Percentiles rank a stretch among this genome's conserved stretches.
phyloP scores from a whole-genome alignment of 2,888 invertebrate species.

The Dendrolimus pini region DNA sequence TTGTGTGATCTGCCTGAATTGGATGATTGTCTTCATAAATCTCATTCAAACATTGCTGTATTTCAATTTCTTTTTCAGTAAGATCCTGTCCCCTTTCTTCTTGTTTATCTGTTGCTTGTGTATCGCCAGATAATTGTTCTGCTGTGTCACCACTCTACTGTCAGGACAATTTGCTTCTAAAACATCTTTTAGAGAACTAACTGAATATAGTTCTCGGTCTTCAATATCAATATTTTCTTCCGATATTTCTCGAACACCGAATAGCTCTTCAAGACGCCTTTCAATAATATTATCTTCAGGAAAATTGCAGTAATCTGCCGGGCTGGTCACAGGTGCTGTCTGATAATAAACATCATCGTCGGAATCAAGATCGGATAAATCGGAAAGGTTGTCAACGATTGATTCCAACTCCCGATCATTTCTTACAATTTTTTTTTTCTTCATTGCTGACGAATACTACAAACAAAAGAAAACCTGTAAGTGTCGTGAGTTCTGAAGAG shows the following conservation, averaged over 20 bases:
- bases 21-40: constrained; percentile 11
- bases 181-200: neutral
- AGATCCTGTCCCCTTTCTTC: too few relatives aligned
- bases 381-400: constrained; percentile 12
- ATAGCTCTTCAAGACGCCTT: constrained; percentile 16
- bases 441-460: too few relatives aligned
- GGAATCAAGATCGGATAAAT: constrained; percentile 16
- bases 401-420: too few relatives aligned
- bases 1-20: constrained; percentile 9
- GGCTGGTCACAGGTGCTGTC: constrained; percentile 13
- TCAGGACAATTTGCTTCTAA: neutral
- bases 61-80: constrained; percentile 7
- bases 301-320: constrained; percentile 10
- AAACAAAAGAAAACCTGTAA: too few relatives aligned
- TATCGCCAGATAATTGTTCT: neutral
- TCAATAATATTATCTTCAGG: constrained; percentile 13
- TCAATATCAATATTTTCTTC: neutral
- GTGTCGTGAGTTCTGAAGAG: too few relatives aligned
- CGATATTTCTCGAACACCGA: too few relatives aligned
- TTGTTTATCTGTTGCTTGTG: too few relatives aligned
- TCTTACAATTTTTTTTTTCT: too few relatives aligned
- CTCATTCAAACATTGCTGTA: constrained; percentile 8
- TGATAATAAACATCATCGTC: constrained; percentile 16
- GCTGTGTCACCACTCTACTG: neutral
- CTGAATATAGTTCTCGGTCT: neutral